Evolutionary conservation across 2,888 invertebrate genomes (phyloP).

Genomic region (Agrochola lychnidis): DNA sequence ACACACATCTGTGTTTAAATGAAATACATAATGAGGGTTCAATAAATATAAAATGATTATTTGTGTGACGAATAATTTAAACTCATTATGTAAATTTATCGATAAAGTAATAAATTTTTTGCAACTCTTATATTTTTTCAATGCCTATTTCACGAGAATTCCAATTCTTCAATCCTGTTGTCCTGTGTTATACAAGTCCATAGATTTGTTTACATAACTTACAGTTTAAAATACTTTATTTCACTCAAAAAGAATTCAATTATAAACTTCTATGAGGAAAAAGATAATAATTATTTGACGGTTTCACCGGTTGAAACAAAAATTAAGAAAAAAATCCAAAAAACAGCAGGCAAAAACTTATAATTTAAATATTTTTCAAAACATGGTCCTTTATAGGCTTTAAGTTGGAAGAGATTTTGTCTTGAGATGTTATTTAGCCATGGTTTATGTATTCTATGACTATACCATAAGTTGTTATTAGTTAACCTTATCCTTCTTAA

Average conservation of each 20-base stretch:
- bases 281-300: too few species aligned
- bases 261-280: neutral
- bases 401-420: neutral
- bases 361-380: neutral
- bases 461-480: neutral
- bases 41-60: neutral
- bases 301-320: neutral
- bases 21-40: constrained; percentile 5
- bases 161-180: neutral
- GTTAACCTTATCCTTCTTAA: neutral
- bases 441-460: neutral
- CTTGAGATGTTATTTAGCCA: neutral
- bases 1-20: constrained; percentile 20
- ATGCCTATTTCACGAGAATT: neutral
- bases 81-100: neutral
- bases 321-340: neutral
- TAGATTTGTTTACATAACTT: neutral
- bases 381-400: neutral
- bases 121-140: neutral
- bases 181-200: neutral
- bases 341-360: neutral
- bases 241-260: neutral
- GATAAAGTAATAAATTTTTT: neutral
- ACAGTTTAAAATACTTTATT: neutral
- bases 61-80: neutral